Evolutionary conservation across 2,888 invertebrate genomes (phyloP).

Genomic region (Lasioglossum pauxillum): DNA sequence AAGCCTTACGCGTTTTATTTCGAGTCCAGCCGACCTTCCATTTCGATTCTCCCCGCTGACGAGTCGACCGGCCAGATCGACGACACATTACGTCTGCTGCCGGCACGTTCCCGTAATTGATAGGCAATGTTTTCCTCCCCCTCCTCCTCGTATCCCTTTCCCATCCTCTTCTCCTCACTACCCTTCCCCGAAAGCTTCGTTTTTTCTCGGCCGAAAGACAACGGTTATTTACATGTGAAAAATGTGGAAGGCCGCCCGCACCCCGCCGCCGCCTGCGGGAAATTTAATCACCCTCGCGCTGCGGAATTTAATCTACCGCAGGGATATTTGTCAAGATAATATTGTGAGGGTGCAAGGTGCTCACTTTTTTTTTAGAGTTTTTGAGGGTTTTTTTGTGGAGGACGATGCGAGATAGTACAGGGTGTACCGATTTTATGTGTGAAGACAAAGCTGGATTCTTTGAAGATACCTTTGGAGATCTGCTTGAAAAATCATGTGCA

Average conservation of each 20-base stretch:
- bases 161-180: background rate
- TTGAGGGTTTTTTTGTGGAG: background rate
- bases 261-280: background rate
- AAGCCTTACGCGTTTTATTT: conserved; percentile 55
- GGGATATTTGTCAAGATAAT: conserved; percentile 18
- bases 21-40: conserved; percentile 16
- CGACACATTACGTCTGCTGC: conserved; percentile 36
- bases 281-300: conserved; percentile 34
- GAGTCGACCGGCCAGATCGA: conserved; percentile 22
- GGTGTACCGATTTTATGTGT: too few relatives aligned
- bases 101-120: conserved; percentile 37
- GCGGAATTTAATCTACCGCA: conserved; percentile 30
- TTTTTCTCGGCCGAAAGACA: background rate
- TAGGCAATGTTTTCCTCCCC: conserved; percentile 2
- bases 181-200: background rate
- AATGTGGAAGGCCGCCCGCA: background rate
- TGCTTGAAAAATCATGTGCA: too few relatives aligned
- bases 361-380: background rate
- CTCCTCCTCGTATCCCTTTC: too few relatives aligned
- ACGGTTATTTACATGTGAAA: conserved; percentile 47
- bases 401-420: background rate
- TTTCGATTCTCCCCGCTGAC: conserved; percentile 43
- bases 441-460: too few relatives aligned
- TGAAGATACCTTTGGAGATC: too few relatives aligned
- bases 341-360: background rate